Base-by-base conservation (phyloP, 2,888 invertebrate species). In the Gryllus longicercus region DNA sequence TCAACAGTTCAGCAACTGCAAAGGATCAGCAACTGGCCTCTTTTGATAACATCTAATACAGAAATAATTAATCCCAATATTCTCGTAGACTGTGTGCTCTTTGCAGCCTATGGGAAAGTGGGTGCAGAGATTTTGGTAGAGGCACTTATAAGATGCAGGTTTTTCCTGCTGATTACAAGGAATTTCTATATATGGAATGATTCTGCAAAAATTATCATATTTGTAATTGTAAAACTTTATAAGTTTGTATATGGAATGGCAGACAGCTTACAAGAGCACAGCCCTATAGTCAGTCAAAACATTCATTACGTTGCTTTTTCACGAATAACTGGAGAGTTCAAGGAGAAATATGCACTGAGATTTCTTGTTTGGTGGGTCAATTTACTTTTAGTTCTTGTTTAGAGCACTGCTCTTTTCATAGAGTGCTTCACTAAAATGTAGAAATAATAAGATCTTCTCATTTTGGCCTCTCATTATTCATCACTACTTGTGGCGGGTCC, bases 141-240 rank as follows among this genome's bases (percentile, higher is more conserved):
- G 63, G 63, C 63, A 63, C 63, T 63, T 63, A n/a, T 18, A 63
- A 63, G n/a, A 63, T 63, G 63, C 63, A 63, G 63, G 63, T 63
- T 63, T 63, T 63, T n/a, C 63, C 63, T 63, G 63, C n/a, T n/a
- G n/a, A 14, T 63, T 63, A 18, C 16, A 63, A 10, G 63, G 63
- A n/a, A 18, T 63, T 14, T 18, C n/a, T 63, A 18, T 4, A 63
- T n/a, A 63, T 63, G 63, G 63, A 63, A 63, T 63, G 63, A 63
- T 63, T 63, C 63, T 63, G 63, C 14, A 63, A 63, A 38, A 38
- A 38, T 38, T 38, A 8, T 38, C 8, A 38, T 38, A 38, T 38
- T 38, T 38, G 38, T 38, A 38, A 38, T 8, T 38, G 38, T 38
- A 38, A 38, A 38, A 38, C 38, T 38, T 38, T 38, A 38, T 38